Conservation (phyloP, 2,113 vertebrate species). For the Lanius collurio region DNA sequence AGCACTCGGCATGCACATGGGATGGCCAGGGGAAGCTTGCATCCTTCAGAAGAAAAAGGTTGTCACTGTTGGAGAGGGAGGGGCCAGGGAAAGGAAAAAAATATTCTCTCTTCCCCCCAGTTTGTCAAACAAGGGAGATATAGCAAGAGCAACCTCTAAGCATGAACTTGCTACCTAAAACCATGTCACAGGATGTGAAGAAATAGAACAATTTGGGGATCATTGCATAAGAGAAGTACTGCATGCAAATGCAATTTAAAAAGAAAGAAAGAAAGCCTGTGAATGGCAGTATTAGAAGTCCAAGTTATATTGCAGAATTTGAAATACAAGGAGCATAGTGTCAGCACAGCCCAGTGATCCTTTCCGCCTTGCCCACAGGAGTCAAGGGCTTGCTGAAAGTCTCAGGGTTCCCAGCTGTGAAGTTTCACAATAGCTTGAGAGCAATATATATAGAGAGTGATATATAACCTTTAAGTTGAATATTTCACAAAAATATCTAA, state of each 20-base stretch:
- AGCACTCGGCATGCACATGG: rapidly evolving
- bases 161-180: background rate
- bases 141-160: background rate
- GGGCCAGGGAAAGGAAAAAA: background rate
- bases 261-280: background rate
- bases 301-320: background rate
- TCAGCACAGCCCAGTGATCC: background rate
- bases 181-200: background rate
- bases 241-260: background rate
- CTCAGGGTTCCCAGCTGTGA: background rate
- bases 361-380: background rate
- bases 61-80: background rate
- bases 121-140: background rate
- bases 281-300: background rate
- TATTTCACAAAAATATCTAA: background rate
- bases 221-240: background rate
- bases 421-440: background rate
- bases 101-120: background rate
- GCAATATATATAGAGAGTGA: background rate
- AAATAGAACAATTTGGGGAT: background rate
- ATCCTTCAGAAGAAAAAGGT: background rate
- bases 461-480: background rate
- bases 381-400: background rate
- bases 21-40: background rate
- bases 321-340: background rate